phyloP scores from a whole-genome alignment of 2,888 invertebrate genomes.

The Sinopyrophorus schimmeli region DNA sequence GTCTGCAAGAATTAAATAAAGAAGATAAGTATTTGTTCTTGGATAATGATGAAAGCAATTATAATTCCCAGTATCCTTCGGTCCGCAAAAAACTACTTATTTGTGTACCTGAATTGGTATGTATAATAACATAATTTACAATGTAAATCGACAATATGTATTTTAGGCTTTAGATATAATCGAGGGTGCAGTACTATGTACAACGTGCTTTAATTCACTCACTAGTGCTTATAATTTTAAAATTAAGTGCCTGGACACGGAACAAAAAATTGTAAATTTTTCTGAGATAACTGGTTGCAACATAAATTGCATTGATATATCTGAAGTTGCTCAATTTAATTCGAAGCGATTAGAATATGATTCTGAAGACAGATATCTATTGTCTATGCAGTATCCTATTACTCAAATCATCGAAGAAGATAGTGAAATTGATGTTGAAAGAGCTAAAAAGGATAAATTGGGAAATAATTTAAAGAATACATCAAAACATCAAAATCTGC shows the following conservation, averaged over 20 bases:
- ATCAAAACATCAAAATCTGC: too few species aligned
- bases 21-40: conserved; percentile 13
- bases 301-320: conserved; percentile 12
- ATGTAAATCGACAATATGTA: background rate
- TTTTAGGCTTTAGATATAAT: conserved; percentile 23
- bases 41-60: conserved; percentile 9
- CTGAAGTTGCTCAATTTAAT: conserved; percentile 11
- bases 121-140: too few species aligned
- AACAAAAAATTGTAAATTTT: conserved; percentile 18
- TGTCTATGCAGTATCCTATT: conserved; percentile 12
- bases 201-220: conserved; percentile 11
- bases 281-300: conserved; percentile 9
- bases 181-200: conserved; percentile 16
- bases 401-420: conserved; percentile 11
- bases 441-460: too few species aligned
- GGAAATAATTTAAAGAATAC: too few species aligned
- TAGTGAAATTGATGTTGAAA: too few species aligned
- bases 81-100: conserved; percentile 15
- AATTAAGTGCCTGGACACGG: conserved; percentile 20
- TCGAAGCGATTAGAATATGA: background rate
- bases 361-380: conserved; percentile 1
- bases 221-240: conserved; percentile 23
- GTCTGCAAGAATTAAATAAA: conserved; percentile 16
- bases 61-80: conserved; percentile 11
- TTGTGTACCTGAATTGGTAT: conserved; percentile 23